Evolutionary conservation across 2,888 invertebrate genomes (phyloP).

Genomic region (Gnatocerus cornutus): DNA sequence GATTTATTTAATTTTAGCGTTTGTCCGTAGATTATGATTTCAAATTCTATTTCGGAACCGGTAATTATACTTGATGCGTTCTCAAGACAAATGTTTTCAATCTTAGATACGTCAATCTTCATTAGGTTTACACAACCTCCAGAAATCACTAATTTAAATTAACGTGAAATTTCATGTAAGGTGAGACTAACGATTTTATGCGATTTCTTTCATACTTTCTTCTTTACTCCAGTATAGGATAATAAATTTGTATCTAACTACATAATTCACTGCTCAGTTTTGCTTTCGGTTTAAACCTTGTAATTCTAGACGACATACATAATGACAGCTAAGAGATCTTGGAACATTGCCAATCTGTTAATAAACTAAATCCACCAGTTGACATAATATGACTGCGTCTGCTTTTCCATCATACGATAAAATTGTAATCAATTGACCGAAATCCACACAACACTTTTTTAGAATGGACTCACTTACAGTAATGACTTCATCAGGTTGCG

Average conservation of each 20-base stretch:
- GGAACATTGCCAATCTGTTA: conserved; percentile 35
- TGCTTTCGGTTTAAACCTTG: conserved; percentile 43
- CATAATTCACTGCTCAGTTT: conserved; percentile 25
- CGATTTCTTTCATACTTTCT: too few relatives aligned
- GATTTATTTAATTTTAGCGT: conserved; percentile 64
- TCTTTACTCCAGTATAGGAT: not conserved
- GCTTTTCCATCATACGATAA: conserved; percentile 18
- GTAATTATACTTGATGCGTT: conserved; percentile 62
- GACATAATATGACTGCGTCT: conserved; percentile 34
- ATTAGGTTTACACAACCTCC: conserved; percentile 51
- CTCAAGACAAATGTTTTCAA: conserved; percentile 64
- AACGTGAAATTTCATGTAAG: conserved; percentile 42
- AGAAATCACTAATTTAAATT: conserved; percentile 46
- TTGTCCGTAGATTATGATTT: conserved; percentile 63
- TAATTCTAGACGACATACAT: conserved; percentile 45
- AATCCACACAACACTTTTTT: not conserved
- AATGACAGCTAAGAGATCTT: conserved; percentile 40
- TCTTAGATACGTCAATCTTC: conserved; percentile 57
- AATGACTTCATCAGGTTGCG: conserved; percentile 2
- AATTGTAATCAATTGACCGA: conserved; percentile 23
- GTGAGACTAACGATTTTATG: conserved; percentile 14
- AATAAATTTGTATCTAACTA: conserved; percentile 8
- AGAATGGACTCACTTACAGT: not conserved
- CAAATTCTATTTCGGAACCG: conserved; percentile 61
- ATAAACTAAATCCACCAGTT: conserved; percentile 41